Conservation (phyloP, 2,888 invertebrate species). For the Tanypteryx hageni region DNA sequence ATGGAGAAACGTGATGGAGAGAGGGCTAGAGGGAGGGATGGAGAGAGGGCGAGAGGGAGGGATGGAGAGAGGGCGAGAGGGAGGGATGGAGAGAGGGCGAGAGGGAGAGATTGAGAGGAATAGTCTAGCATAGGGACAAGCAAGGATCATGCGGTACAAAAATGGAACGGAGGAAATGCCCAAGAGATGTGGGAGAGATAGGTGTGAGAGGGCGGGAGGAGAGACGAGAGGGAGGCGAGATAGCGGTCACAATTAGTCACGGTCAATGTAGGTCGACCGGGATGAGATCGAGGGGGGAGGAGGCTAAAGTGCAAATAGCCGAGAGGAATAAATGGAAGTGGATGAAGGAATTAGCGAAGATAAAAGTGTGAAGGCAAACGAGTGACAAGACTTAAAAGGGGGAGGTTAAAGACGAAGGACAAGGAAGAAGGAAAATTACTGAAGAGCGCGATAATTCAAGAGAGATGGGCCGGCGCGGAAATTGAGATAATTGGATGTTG, state of each 20-base stretch:
- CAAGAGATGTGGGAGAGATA: no score
- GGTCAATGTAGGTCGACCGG: neutral
- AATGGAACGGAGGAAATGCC: no score
- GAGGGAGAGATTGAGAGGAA: neutral
- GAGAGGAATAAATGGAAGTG: neutral
- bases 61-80: neutral
- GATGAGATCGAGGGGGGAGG: no score
- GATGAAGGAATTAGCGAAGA: neutral
- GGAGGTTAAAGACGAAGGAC: neutral
- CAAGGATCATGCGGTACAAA: no score
- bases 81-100: neutral
- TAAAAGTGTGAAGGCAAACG: neutral
- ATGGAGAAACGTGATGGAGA: no score
- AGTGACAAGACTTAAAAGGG: neutral
- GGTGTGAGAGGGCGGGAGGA: neutral
- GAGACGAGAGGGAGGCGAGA: neutral
- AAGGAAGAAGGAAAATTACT: neutral
- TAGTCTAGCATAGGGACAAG: neutral
- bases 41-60: neutral
- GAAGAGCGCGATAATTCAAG: neutral
- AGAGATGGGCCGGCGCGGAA: no score
- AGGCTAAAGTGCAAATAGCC: neutral
- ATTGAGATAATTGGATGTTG: no score
- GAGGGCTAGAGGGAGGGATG: neutral
- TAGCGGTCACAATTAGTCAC: slow-evolving; percentile 28